phyloP scores from a whole-genome alignment of 2,113 vertebrate genomes.

The Indicator maculatus region DNA sequence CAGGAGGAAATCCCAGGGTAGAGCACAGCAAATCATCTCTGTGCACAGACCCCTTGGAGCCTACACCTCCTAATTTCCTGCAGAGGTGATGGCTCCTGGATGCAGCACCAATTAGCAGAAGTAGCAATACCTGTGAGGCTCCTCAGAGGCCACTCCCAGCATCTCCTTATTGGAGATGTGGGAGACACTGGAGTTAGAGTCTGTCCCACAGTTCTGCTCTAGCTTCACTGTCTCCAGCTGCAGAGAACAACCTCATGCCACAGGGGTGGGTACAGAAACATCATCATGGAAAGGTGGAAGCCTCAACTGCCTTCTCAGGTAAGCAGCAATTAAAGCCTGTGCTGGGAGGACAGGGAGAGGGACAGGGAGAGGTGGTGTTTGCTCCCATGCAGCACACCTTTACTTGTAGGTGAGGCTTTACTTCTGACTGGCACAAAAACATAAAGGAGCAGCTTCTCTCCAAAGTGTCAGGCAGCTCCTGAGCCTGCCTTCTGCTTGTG shows the following conservation, averaged over 20 bases:
- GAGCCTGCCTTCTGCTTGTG: not conserved
- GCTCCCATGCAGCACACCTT: not conserved
- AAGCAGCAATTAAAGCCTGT: not conserved
- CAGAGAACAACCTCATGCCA: not conserved
- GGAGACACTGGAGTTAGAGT: not conserved
- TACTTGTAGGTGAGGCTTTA: not conserved
- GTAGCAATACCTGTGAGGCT: not conserved
- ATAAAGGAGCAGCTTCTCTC: not conserved
- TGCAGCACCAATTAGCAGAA: not conserved
- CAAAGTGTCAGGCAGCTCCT: not conserved
- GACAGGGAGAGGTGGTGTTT: not conserved
- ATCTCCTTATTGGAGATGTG: not conserved
- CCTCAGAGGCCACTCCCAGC: not conserved
- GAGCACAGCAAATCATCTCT: not conserved
- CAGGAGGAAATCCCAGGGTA: not conserved
- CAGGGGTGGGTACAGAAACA: fast-evolving
- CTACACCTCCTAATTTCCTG: not conserved
- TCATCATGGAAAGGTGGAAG: not conserved
- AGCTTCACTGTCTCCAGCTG: fast-evolving
- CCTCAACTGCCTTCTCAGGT: not conserved
- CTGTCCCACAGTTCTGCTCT: fast-evolving
- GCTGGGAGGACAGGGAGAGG: not conserved
- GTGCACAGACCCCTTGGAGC: not conserved
- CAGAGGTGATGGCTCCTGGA: not conserved
- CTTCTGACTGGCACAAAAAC: not conserved